Evolutionary conservation across 1,140 invertebrate genomes (phyloP), one percentile per base, ranked within the genome.

Genomic region (Hylaeus anthracinus): DNA sequence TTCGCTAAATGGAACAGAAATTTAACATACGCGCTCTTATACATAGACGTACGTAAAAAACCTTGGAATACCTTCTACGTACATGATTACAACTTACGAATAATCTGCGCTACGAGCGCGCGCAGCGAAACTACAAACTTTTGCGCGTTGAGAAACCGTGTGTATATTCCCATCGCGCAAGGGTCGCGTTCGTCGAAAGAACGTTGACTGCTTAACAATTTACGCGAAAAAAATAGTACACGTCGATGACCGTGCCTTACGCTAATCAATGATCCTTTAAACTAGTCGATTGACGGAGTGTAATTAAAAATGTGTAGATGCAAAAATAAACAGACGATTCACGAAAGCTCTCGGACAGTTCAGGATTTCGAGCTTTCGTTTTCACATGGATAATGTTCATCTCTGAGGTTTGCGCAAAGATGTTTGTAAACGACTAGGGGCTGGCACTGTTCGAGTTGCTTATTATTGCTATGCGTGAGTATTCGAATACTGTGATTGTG

Each of bases 61-160:
- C 61, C 70, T 79, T 79, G 77, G 72, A 79, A 79, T 79, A 79
- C 60, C 63, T 79, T 72, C 77, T 79, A 73, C 51, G 39, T 71
- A 79, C 10, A 65, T 48, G 70, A 65, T 72, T 79, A 79, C 69
- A 45, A 72, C 39, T 79, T 79, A 79, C 70, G 60, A 79, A 79
- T 79, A 79, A 72, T 56, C 70, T 79, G 70, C 63, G 70, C 43
- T 37, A 39, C 41, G 70, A 64, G 65, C 48, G 55, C 61, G 51
- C 64, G 43, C 26, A 26, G 45, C 41, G 67, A 78, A 73, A 73
- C 70, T 79, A 65, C 58, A 26, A 45, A 41, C 60, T 37, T 70
- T 48, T 26, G n/a, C 43, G 15, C 37, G 56, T 63, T 63, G 58
- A 10, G 10, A 60, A 63, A 73, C 15, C 12, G 41, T 9, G 51